phyloP scores from a whole-genome alignment of 2,888 invertebrate species.

The Papilio gigon region DNA sequence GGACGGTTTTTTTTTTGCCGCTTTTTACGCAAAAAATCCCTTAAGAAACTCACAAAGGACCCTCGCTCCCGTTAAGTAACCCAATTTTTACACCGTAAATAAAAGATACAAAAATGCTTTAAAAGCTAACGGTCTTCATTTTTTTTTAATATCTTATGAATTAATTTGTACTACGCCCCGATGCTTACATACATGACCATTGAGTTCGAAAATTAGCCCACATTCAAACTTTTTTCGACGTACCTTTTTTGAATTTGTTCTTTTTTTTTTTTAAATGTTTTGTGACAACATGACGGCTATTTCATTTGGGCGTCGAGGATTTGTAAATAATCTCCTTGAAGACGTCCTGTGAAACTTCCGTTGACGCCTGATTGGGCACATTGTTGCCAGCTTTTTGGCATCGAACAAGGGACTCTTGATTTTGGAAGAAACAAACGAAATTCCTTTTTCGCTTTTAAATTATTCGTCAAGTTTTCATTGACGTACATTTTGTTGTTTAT shows the following conservation, averaged over 20 bases:
- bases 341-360: conserved; percentile 68
- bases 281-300: conserved; percentile 80
- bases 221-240: conserved; percentile 66
- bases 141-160: conserved; percentile 65
- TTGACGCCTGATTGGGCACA: conserved; percentile 70
- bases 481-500: conserved; percentile 24
- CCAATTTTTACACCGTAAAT: conserved; percentile 82
- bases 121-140: conserved; percentile 75
- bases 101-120: conserved; percentile 66
- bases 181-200: conserved; percentile 77
- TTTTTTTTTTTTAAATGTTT: conserved; percentile 65
- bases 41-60: conserved; percentile 66
- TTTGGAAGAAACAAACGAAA: conserved; percentile 60
- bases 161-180: conserved; percentile 80
- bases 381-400: conserved; percentile 71
- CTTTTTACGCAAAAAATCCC: conserved; percentile 56
- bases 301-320: conserved; percentile 65
- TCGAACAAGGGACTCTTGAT: conserved; percentile 61
- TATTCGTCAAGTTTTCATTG: conserved; percentile 26
- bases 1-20: conserved; percentile 45
- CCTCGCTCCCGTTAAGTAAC: conserved; percentile 80
- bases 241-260: conserved; percentile 49
- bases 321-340: conserved; percentile 81
- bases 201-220: conserved; percentile 80
- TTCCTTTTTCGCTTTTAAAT: conserved; percentile 46